Base-by-base conservation (phyloP, 2,113 vertebrate genomes). In the Gulo gulo region DNA sequence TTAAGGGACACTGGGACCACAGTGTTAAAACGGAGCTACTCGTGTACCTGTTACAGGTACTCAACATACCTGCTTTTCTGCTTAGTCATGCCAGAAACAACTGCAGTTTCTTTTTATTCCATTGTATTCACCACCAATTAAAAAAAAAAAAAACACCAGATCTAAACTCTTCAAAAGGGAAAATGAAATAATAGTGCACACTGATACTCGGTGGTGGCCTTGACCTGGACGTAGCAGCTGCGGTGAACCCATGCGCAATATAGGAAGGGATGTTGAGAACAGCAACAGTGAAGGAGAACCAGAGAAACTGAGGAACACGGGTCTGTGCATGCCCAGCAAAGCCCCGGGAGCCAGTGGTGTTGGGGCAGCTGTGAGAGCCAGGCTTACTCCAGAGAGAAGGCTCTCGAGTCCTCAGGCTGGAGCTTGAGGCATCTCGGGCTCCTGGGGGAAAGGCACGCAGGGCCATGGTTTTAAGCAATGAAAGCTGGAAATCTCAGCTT, bases 341-440 rank as follows among this genome's bases (percentile, higher is more conserved):
- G 45, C 47, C 10, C 79, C 20, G 2, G 7, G 85, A 47, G 29
- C 50, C 50, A 7, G 20, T 6, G 26, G 15, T 26, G 34, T 63
- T 5, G 0, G n/a, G 45, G 67, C 20, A 1, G 0, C 47, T 1
- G 0, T 8, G 45, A 57, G 7, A 63, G 67, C 26, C 39, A 0
- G 21, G 26, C 10, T 71, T 45, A 3, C 0, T 39, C 39, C n/a
- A 6, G n/a, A 61, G 31, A 79, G n/a, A 42, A n/a, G 42, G 12
- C 29, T 26, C 57, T 73, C 7, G 7, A 34, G 47, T 71, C 39
- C 63, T 57, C 15, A 26, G 34, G 24, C n/a, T 15, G 31, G 45
- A 55, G 69, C 39, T 79, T 78, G 21, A 7, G 15, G 52, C 36
- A 26, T 86, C 57, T 20, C 23, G n/a, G 36, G 9, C 79, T 92